Percentiles rank a stretch among this genome's conserved stretches.
Conservation (phyloP, 1,140 invertebrate genomes). For the Calycopis cecrops region DNA sequence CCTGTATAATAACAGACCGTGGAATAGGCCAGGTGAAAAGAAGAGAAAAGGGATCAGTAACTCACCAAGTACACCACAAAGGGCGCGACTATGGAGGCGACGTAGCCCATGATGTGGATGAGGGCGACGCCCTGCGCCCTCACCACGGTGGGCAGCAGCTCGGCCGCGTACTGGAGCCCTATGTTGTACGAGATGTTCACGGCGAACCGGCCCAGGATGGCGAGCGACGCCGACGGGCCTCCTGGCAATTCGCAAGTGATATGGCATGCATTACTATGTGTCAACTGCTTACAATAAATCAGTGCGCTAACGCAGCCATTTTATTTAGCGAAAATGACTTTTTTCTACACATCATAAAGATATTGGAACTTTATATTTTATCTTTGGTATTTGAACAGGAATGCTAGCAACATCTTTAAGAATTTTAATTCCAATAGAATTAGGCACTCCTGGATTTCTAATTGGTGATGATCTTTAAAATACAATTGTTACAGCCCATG, state of each 20-base stretch:
- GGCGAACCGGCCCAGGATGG: slow-evolving; percentile 87
- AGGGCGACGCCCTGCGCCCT: slow-evolving; percentile 88
- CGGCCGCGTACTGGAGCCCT: slow-evolving; percentile 91
- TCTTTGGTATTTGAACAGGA: neutral
- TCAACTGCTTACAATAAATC: too few species aligned
- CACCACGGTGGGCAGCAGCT: slow-evolving; percentile 90
- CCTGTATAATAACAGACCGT: too few species aligned
- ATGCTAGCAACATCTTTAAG: neutral
- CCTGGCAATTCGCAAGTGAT: too few species aligned
- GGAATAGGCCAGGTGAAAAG: too few species aligned
- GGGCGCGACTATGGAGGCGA: slow-evolving; percentile 87
- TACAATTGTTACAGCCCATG: neutral
- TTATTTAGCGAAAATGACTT: neutral
- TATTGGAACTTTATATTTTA: too few species aligned
- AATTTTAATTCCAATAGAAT: too few species aligned
- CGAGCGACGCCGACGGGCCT: slow-evolving; percentile 80
- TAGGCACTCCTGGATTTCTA: too few species aligned
- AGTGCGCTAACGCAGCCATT: too few species aligned
- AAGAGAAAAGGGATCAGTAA: neutral
- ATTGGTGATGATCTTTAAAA: neutral
- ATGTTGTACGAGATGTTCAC: slow-evolving; percentile 94
- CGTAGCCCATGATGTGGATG: slow-evolving; percentile 91
- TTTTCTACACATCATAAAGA: neutral
- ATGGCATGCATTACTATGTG: too few species aligned
- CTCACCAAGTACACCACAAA: slow-evolving; percentile 87